phyloP scores from a whole-genome alignment of 2,888 invertebrate genomes.

The Tipula vernalis region DNA sequence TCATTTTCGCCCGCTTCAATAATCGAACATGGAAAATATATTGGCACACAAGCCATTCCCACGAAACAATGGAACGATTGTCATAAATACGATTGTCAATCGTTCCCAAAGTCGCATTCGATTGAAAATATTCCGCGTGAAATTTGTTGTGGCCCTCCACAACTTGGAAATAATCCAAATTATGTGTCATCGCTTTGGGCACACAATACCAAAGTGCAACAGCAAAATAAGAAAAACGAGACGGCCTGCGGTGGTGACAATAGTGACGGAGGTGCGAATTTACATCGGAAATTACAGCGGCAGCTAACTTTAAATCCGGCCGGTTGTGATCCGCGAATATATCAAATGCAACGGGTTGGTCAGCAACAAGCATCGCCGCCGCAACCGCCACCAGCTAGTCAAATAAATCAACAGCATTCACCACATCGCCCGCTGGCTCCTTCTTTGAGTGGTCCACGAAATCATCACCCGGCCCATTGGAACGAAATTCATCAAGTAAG shows the following conservation, averaged over 20 bases:
- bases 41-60: conserved; percentile 5
- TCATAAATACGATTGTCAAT: conserved; percentile 14
- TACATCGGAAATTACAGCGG: conserved; percentile 65
- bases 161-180: conserved; percentile 9
- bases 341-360: conserved; percentile 29
- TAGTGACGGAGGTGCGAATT: conserved; percentile 40
- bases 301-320: conserved; percentile 72
- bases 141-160: conserved; percentile 10
- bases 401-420: conserved; percentile 22
- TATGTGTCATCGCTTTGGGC: conserved; percentile 23
- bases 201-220: conserved; percentile 10
- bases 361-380: conserved; percentile 16
- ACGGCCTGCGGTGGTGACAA: conserved; percentile 17
- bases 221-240: conserved; percentile 8
- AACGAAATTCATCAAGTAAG: conserved; percentile 20
- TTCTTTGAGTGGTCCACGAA: conserved; percentile 19
- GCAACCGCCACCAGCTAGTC: conserved; percentile 22
- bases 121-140: conserved; percentile 39
- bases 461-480: conserved; percentile 21
- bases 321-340: conserved; percentile 55
- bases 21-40: neutral
- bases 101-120: conserved; percentile 40
- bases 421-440: conserved; percentile 22
- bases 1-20: neutral
- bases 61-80: conserved; percentile 16